Conservation (phyloP, 2,797 vertebrate genomes). For the Urocyon cinereoargenteus region DNA sequence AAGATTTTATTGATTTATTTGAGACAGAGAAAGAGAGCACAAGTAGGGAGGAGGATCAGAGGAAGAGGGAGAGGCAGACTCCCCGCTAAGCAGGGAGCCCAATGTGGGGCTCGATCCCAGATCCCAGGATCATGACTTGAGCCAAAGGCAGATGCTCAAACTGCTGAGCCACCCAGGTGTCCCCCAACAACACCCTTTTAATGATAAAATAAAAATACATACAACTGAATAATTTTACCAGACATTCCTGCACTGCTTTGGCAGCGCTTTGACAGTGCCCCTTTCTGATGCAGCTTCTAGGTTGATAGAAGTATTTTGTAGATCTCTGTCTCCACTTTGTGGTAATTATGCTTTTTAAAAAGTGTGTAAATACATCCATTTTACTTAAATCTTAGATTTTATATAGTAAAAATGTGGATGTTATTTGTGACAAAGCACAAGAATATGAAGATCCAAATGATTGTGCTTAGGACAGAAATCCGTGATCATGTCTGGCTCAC, state of each 20-base stretch:
- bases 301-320: constrained; percentile 9
- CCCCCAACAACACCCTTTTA: background rate
- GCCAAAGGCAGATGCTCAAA: no score
- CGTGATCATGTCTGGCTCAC: background rate
- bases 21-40: background rate
- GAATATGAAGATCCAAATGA: background rate
- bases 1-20: no score
- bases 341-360: background rate
- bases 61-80: no score
- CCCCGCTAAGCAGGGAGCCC: no score
- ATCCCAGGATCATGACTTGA: no score
- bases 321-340: background rate
- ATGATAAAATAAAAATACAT: background rate
- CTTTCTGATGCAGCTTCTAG: background rate
- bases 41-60: no score
- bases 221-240: background rate
- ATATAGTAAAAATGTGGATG: background rate
- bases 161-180: no score
- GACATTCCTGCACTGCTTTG: background rate
- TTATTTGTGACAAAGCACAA: constrained; percentile 27
- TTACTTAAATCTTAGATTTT: constrained; percentile 33
- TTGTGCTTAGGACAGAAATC: background rate
- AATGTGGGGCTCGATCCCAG: no score
- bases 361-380: background rate
- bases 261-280: background rate